Base-by-base conservation (phyloP, 2,888 invertebrate species). In the Altica lythri region DNA sequence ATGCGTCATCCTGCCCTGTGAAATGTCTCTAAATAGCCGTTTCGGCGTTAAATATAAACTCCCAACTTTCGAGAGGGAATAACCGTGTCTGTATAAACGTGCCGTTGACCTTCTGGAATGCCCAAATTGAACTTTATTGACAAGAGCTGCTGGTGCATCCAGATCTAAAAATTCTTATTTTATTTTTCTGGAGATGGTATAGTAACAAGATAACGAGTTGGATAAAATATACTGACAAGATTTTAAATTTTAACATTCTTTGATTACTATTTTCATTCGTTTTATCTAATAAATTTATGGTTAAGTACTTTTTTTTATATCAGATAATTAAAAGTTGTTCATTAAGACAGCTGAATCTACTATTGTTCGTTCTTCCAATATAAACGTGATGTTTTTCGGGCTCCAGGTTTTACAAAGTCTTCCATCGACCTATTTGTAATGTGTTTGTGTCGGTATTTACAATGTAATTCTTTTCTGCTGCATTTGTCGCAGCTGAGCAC, bases 401-500 rank as follows among this genome's bases (percentile, higher is more conserved):
- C 8, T 13, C 22, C n/a, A 18, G 18, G 32, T 40, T 17, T 38
- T 19, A 40, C 19, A 38, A 38, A 40, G 8, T 19, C 22, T 18
- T 14, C 22, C 12, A n/a, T 19, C 40, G 40, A 48, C 30, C 40
- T 40, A 29, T 30, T 32, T 40, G 19, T 48, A 19, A 14, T 25
- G n/a, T 48, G 13, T 49, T 62, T 67, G 66, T 64, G 67, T 22
- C 10, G 13, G 22, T 25, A 25, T 40, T 67, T 68, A 67, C 66
- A 62, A 56, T 65, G 67, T 70, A 71, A 71, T 71, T 68, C 68
- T 69, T 69, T 49, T 67, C 66, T 65, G 62, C 62, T 66, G 64
- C 66, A 68, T 65, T 66, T 67, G 67, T 68, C 66, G 66, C 70
- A 68, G 67, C 68, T 68, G 70, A 69, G 68, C 65, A 65, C 61